phyloP scores from a whole-genome alignment of 2,113 vertebrate species.

The Poeciliopsis prolifica region DNA sequence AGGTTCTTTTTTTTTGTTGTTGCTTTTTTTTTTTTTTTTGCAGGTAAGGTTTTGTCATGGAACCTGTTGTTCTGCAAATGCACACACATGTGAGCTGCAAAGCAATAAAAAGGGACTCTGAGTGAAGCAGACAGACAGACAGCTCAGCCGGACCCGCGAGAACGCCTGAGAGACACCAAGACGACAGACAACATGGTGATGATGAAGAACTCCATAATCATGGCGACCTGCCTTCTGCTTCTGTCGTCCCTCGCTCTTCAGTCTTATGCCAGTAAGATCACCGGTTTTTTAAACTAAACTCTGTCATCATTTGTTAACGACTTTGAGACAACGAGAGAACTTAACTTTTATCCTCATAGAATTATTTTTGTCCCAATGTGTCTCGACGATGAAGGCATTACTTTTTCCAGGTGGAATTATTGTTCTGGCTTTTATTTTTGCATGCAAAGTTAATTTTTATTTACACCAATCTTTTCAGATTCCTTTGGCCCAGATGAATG shows the following conservation, averaged over 20 bases:
- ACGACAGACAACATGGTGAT: background rate
- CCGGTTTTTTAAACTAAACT: background rate
- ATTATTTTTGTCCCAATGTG: background rate
- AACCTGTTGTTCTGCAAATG: constrained; percentile 17
- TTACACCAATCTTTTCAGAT: constrained; percentile 4
- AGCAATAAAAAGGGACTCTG: constrained; percentile 24
- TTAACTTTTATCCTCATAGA: background rate
- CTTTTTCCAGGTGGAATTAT: background rate
- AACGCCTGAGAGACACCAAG: accelerated
- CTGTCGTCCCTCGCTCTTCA: constrained; percentile 13
- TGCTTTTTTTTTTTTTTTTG: constrained; percentile 15
- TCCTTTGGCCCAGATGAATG: background rate
- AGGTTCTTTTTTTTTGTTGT: constrained; percentile 9
- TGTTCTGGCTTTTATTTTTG: background rate
- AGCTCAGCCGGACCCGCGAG: background rate
- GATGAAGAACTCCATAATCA: constrained; percentile 38
- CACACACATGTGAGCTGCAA: background rate
- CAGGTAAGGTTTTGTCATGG: constrained; percentile 24
- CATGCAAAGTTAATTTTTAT: background rate
- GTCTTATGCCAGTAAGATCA: constrained; percentile 26
- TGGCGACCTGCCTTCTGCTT: constrained; percentile 37
- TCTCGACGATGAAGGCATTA: background rate
- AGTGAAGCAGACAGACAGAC: constrained; percentile 5
- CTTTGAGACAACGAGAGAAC: background rate
- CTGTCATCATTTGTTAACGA: background rate